phyloP scores from a whole-genome alignment of 2,113 vertebrate species.

The Limanda limanda region DNA sequence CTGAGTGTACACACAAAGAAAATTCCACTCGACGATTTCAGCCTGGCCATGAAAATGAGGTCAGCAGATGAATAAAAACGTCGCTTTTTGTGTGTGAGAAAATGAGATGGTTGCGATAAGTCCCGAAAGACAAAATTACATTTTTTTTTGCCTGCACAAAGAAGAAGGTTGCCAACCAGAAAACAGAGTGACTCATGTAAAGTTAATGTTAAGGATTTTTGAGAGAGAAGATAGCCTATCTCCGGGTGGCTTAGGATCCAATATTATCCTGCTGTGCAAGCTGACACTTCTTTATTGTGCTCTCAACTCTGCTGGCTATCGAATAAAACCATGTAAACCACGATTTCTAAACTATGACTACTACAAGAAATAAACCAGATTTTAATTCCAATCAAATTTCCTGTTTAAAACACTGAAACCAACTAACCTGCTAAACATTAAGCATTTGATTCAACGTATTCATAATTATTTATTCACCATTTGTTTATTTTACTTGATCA shows the following conservation, averaged over 20 bases:
- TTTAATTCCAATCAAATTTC: conserved; percentile 10
- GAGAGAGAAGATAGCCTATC: conserved; percentile 4
- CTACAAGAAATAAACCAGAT: neutral
- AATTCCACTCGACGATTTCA: conserved; percentile 59
- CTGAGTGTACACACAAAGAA: conserved; percentile 66
- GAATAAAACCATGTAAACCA: conserved; percentile 26
- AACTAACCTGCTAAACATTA: no score
- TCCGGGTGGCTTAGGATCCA: conserved; percentile 4
- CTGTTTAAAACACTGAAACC: conserved; percentile 16
- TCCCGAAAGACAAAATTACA: conserved; percentile 18
- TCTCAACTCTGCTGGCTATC: conserved; percentile 12
- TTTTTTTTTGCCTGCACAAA: neutral
- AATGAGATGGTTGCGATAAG: conserved; percentile 30
- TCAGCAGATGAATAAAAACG: conserved; percentile 47
- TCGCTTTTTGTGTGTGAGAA: conserved; percentile 24
- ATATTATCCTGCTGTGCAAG: conserved; percentile 28
- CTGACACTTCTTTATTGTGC: conserved; percentile 14
- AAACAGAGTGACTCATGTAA: conserved; percentile 28
- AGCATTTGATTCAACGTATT: no score
- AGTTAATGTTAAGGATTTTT: conserved; percentile 23
- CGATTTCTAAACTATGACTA: neutral
- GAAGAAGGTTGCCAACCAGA: conserved; percentile 15
- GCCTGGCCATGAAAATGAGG: conserved; percentile 57
- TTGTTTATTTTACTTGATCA: no score
- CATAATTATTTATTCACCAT: no score